Percentiles rank a stretch among this genome's conserved stretches.
These are phyloP conservation scores for Chrysolina haemoptera DNA, from an alignment of 2,888 invertebrate genomes.

Conservation along the genomic window DNA sequence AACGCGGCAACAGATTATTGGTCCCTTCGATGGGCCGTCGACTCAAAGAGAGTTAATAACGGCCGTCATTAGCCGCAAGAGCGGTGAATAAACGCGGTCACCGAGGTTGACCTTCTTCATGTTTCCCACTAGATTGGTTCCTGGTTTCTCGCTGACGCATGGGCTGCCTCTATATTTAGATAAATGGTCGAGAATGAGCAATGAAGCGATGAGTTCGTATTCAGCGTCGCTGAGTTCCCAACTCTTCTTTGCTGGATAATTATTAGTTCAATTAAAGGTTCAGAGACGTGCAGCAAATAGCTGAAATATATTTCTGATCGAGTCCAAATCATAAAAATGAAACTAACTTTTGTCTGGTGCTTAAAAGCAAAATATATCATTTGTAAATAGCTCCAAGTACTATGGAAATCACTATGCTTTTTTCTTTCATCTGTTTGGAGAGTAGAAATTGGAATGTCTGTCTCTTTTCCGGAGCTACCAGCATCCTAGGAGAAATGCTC, in stretches of 20 bases:
- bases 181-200: slow-evolving; percentile 6
- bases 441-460: no score
- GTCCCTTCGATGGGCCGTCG: slow-evolving; percentile 48
- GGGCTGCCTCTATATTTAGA: slow-evolving; percentile 7
- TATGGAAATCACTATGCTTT: no score
- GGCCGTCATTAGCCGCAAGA: slow-evolving; percentile 50
- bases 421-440: no score
- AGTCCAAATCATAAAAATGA: no score
- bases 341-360: no score
- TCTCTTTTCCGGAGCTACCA: no score
- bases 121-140: slow-evolving; percentile 39
- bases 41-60: slow-evolving; percentile 58
- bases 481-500: no score
- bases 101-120: slow-evolving; percentile 46
- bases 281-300: not conserved
- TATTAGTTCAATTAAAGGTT: not conserved
- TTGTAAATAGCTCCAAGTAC: no score
- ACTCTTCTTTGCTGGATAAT: not conserved
- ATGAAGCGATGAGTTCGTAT: not conserved
- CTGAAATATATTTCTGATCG: no score
- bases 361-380: no score
- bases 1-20: slow-evolving; percentile 54
- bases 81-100: slow-evolving; percentile 53
- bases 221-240: not conserved
- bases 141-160: slow-evolving; percentile 15